Evolutionary conservation across 1,140 invertebrate genomes (phyloP), one percentile per base, ranked within the genome.

Genomic region (Drosophila truncata): DNA sequence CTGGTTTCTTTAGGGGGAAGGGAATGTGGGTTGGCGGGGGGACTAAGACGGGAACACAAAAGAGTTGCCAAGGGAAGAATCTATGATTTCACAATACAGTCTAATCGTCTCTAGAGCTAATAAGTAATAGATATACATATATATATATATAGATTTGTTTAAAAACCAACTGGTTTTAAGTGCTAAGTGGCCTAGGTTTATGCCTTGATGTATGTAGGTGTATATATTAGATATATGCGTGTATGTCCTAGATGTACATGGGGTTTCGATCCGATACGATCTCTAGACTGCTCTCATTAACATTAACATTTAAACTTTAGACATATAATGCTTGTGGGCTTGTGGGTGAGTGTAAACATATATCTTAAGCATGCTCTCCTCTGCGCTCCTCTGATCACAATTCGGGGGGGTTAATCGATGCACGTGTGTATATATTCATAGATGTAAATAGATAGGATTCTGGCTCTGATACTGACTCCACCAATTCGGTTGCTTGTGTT

Each of bases 41-140:
- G 39, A 35, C 13, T 3, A 31, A 4, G 27, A 31, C 4, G 37
- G 57, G 25, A 9, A 5, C 14, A 23, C 20, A 13, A n/a, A 13
- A n/a, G 25, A 50, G 44, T 41, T 42, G 60, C 52, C 52, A n/a
- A 25, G 52, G 80, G 67, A 78, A 87, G 84, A 84, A 72, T 76
- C 84, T 88, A 79, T 80, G 67, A 83, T 84, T 83, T 80, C 64
- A 64, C 79, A 65, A 80, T 80, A 87, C 83, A 87, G 83, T 84
- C 84, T 83, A 86, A 78, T 50, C 50, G 66, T 86, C 60, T 83
- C 80, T 83, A 83, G 44, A 69, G 46, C 85, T 73, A 86, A 57
- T 57, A 63, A 78, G 49, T 57, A 66, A 60, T 77, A 55, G 41
- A 47, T 52, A 52, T 25, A 54, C 42, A 13, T 50, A 25, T 67